Base-by-base conservation (phyloP, 1,140 invertebrate genomes). In the Riptortus pedestris region DNA sequence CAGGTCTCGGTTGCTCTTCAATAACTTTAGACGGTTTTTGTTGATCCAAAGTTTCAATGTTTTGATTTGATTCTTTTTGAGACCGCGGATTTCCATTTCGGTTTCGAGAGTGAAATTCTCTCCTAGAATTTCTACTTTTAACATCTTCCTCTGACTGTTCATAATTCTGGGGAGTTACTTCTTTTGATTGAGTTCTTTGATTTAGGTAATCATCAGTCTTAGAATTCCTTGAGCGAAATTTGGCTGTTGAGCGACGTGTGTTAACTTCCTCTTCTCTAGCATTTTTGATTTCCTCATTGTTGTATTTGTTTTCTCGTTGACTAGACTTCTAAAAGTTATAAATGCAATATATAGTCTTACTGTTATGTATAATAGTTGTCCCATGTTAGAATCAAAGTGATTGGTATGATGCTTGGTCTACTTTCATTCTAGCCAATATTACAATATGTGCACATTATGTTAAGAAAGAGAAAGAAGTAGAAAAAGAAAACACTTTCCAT, bases 271-370 rank as follows among this genome's bases (percentile, higher is more conserved):
- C 14, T 14, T 38, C 31, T 38, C 14, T 5, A 38, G 31, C 14
- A 38, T 5, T n/a, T n/a, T n/a, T n/a, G n/a, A n/a, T 38, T 5
- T 7, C 5, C 31, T 38, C 31, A 7, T 38, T 14, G 14, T 38
- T 38, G 31, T 38, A 14, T 38, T 38, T 38, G 5, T 7, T 5
- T 38, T 38, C 31, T 22, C 22, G 51, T 27, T 26, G 51, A 55
- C 22, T 55, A 55, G 22, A 14, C 1, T 55, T 55, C 51, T 55
- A 55, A 55, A 55, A 55, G 51, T 55, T 55, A 55, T 55, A 55
- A 55, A 55, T 55, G 31, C 5, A 38, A 38, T 38, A 38, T 7
- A 38, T 38, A 38, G 14, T 38, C 14, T n/a, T n/a, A n/a, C n/a
- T n/a, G n/a, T n/a, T n/a, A n/a, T n/a, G n/a, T n/a, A n/a, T n/a